Evolutionary conservation across 23 tunicate species (phyloP).

Genomic region (Diplosoma virens): DNA sequence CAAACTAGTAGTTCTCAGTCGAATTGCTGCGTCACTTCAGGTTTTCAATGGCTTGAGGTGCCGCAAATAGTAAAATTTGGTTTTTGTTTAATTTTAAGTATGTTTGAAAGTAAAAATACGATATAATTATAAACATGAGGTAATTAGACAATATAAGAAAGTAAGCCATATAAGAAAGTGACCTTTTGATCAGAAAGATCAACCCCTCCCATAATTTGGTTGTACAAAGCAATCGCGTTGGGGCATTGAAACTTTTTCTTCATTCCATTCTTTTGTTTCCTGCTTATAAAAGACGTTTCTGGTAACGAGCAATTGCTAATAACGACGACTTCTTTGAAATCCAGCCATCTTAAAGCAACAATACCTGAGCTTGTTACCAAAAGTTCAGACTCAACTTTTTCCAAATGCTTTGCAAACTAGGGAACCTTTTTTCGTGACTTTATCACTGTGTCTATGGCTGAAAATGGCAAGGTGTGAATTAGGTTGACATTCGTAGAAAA

Average conservation of each 20-base stretch:
- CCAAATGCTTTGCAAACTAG: conserved; percentile 4
- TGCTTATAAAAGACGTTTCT: conserved; percentile 7
- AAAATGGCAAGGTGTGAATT: conserved; percentile 20
- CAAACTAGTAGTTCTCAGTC: too few species aligned
- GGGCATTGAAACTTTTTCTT: conserved; percentile 18
- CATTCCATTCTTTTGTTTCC: conserved; percentile 21
- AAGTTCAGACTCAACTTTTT: conserved; percentile 14
- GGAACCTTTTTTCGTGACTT: conserved; percentile 6
- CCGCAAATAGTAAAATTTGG: too few species aligned
- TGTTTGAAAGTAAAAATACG: too few species aligned
- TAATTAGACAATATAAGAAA: too few species aligned
- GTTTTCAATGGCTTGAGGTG: too few species aligned
- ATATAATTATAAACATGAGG: too few species aligned
- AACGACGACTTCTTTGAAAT: conserved; percentile 22
- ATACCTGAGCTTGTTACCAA: conserved; percentile 15
- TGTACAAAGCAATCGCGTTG: conserved; percentile 25
- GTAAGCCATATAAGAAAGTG: too few species aligned
- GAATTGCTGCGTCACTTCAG: too few species aligned
- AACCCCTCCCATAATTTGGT: conserved; percentile 5
- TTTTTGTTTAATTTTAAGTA: too few species aligned
- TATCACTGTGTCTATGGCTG: conserved; percentile 2
- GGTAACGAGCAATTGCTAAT: conserved; percentile 6
- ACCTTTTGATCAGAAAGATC: conserved; percentile 29
- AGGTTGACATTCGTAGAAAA: conserved; percentile 13
- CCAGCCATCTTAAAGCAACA: conserved; percentile 19